Percentiles rank a stretch among this genome's conserved stretches.
phyloP scores from a whole-genome alignment of 2,888 invertebrate genomes.

The Callosobruchus maculatus region DNA sequence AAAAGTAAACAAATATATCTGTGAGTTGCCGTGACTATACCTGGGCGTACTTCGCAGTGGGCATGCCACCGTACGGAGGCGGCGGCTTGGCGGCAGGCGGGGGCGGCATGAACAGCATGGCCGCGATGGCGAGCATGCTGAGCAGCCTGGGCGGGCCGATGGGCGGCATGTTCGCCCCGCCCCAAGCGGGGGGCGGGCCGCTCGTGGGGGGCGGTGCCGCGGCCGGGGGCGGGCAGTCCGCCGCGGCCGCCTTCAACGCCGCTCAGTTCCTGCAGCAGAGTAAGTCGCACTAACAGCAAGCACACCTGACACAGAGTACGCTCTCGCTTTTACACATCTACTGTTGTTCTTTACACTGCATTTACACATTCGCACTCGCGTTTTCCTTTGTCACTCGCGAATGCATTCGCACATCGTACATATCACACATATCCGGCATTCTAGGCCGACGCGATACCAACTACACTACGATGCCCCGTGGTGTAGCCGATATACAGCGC shows the following conservation, averaged over 20 bases:
- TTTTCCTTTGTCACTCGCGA: no score
- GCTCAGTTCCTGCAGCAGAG: slow-evolving; percentile 82
- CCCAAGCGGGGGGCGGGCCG: slow-evolving; percentile 25
- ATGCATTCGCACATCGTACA: no score
- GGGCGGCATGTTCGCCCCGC: slow-evolving; percentile 37
- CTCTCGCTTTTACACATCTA: not conserved
- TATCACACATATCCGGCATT: no score
- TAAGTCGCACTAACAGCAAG: slow-evolving; percentile 54
- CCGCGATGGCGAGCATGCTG: slow-evolving; percentile 51
- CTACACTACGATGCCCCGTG: no score
- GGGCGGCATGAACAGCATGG: slow-evolving; percentile 47
- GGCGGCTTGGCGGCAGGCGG: not conserved
- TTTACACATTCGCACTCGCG: no score
- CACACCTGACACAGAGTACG: not conserved
- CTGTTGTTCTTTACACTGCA: no score
- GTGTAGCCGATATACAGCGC: no score
- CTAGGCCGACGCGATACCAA: no score
- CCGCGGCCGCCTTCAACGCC: slow-evolving; percentile 59
- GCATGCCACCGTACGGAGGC: not conserved
- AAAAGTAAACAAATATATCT: no score
- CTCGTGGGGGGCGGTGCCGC: slow-evolving; percentile 1
- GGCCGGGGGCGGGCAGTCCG: slow-evolving; percentile 23
- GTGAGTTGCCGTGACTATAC: not conserved
- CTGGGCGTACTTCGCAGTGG: not conserved
- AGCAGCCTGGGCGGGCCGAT: slow-evolving; percentile 47